phyloP scores from a whole-genome alignment of 23 tunicate species.

The Trididemnum clinides region DNA sequence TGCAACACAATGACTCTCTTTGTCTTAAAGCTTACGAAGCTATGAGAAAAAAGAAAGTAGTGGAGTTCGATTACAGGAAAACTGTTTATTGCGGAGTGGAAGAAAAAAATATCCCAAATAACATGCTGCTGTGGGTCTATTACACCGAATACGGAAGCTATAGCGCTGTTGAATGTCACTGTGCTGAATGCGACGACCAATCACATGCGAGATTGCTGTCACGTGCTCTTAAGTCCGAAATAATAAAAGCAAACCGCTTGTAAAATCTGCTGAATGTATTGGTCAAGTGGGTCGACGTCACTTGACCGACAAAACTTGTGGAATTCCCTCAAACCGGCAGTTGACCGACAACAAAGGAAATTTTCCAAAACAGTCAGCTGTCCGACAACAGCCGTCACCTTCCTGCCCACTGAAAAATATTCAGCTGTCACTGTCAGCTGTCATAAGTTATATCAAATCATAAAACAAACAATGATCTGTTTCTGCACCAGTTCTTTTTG shows the following conservation, averaged over 20 bases:
- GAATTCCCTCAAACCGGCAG: too few species aligned
- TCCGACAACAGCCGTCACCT: too few species aligned
- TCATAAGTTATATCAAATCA: too few species aligned
- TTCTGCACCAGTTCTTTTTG: too few species aligned
- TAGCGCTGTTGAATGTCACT: slow-evolving; percentile 54
- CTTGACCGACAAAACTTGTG: too few species aligned
- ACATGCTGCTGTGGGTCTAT: slow-evolving; percentile 61
- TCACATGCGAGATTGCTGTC: slow-evolving; percentile 69
- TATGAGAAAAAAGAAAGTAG: not conserved
- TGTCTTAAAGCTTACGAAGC: slow-evolving; percentile 37
- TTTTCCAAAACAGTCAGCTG: too few species aligned
- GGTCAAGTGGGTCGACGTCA: too few species aligned
- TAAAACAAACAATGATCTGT: too few species aligned
- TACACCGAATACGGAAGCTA: slow-evolving; percentile 25
- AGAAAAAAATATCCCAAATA: slow-evolving; percentile 19
- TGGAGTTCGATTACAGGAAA: slow-evolving; percentile 44
- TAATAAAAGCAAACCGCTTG: not conserved
- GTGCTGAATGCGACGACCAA: slow-evolving; percentile 71
- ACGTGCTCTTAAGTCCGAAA: slow-evolving; percentile 48
- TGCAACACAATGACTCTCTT: slow-evolving; percentile 52
- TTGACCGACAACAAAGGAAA: too few species aligned
- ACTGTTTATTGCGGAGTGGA: slow-evolving; percentile 63
- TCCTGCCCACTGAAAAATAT: too few species aligned
- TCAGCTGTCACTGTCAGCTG: too few species aligned
- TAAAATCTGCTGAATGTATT: too few species aligned